Percentiles rank a stretch among this genome's conserved stretches.
Conservation (phyloP, 2,113 vertebrate genomes). For the Callospermophilus lateralis region DNA sequence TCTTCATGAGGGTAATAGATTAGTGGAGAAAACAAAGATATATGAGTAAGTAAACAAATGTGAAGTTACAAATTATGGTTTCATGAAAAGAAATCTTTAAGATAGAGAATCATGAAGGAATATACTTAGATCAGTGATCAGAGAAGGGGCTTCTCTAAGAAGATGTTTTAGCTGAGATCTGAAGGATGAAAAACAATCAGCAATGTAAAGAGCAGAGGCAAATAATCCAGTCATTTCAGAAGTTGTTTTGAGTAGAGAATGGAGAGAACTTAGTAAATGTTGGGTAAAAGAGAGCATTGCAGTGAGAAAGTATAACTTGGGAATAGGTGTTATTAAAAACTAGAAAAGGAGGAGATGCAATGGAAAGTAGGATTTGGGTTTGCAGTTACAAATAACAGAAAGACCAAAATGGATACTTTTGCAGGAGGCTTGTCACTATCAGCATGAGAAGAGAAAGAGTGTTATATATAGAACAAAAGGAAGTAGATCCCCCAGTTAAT, state of each 20-base stretch:
- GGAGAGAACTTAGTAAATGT: neutral
- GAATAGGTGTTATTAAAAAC: neutral
- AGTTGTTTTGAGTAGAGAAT: neutral
- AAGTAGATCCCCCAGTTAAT: conserved; percentile 32
- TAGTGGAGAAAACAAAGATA: neutral
- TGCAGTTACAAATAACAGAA: neutral
- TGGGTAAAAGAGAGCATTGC: neutral
- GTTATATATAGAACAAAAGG: neutral
- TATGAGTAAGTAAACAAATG: conserved; percentile 39
- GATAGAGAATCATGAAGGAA: conserved; percentile 23
- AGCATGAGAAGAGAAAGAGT: neutral
- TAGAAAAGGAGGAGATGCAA: neutral
- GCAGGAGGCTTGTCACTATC: neutral
- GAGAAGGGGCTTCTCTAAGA: conserved; percentile 14
- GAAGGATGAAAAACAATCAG: neutral
- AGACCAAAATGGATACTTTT: conserved; percentile 16
- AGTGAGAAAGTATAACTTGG: neutral
- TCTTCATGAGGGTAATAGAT: neutral
- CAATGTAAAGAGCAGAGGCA: neutral
- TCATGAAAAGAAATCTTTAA: conserved; percentile 17
- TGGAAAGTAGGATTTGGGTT: conserved; percentile 8
- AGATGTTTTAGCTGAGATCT: conserved; percentile 2
- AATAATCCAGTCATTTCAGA: neutral
- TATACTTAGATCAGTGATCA: neutral
- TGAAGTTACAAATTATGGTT: conserved; percentile 45